Evolutionary conservation across 2,888 invertebrate species (phyloP), one percentile per base, ranked within the genome.

Genomic region (Thymelicus acteon): DNA sequence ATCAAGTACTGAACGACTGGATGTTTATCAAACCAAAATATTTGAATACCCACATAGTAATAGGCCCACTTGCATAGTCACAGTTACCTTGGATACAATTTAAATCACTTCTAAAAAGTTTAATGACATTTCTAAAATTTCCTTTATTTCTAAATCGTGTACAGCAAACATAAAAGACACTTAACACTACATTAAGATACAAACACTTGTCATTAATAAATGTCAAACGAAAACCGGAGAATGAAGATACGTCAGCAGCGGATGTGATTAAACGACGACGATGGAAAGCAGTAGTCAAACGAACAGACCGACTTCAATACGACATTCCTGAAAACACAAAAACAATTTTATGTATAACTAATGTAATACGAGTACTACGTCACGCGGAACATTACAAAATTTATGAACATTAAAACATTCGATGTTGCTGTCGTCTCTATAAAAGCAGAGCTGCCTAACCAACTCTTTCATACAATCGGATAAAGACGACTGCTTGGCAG

Each of bases 111-210:
- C 63, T 24, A 64, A 48, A 39, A 52, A 15, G 6, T 57, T 54
- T 60, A 39, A 63, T 60, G 58, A 64, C 44, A 63, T 58, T 64
- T 52, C 60, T 44, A 60, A 63, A 67, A 52, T 37, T 87, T 86
- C 85, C 85, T 88, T 88, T 75, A 81, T 78, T 83, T 78, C 81
- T 76, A 82, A 81, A 77, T 78, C 76, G 80, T 80, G 82, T 87
- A 86, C 84, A 89, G 82, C 80, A 84, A 84, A 84, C 77, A 85
- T 83, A 79, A 74, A 74, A 79, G 84, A 84, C 80, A 82, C 89
- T 90, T 91, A 91, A 72, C 52, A 77, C 87, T 90, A 88, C 77
- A 80, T 85, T 88, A 90, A 82, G 76, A 79, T 86, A 87, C 81
- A 88, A 84, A 79, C 81, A 79, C 83, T 82, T 80, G 80, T 83